Conservation (phyloP, 1,140 invertebrate genomes). For the Bombus confusus region DNA sequence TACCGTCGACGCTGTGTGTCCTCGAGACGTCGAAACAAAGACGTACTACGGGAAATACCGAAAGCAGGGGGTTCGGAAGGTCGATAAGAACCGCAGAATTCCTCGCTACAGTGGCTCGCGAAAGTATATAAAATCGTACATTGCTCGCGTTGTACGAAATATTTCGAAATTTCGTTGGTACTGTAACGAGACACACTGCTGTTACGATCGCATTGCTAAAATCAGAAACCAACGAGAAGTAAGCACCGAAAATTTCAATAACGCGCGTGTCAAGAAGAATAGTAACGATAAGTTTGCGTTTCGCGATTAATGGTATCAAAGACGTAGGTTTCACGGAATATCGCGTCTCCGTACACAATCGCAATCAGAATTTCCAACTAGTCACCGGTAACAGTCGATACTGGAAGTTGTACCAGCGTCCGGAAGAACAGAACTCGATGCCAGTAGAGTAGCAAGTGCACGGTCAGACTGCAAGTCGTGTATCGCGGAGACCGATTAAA, state of each 20-base stretch:
- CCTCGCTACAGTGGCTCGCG: not conserved
- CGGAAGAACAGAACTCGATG: no score
- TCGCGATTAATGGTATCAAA: no score
- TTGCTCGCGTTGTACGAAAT: not conserved
- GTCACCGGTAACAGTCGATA: not conserved
- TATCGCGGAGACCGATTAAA: not conserved
- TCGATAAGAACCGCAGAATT: not conserved
- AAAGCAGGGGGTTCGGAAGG: not conserved
- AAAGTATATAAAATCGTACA: not conserved
- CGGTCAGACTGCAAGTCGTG: not conserved
- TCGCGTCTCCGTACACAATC: no score
- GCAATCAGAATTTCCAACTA: not conserved
- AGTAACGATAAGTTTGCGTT: no score
- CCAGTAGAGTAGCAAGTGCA: not conserved
- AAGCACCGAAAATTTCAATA: not conserved
- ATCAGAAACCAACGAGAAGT: not conserved
- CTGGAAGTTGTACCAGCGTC: not conserved
- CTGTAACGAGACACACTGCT: no score
- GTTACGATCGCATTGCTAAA: not conserved
- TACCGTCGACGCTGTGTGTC: not conserved
- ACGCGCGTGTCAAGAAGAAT: no score
- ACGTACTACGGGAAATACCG: not conserved
- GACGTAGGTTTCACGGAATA: no score
- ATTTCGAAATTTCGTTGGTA: not conserved
- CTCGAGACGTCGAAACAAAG: conserved; percentile 5